Percentiles rank a stretch among this genome's conserved stretches.
Evolutionary conservation across 2,113 vertebrate species (phyloP).

Genomic region (Hydropotes inermis): DNA sequence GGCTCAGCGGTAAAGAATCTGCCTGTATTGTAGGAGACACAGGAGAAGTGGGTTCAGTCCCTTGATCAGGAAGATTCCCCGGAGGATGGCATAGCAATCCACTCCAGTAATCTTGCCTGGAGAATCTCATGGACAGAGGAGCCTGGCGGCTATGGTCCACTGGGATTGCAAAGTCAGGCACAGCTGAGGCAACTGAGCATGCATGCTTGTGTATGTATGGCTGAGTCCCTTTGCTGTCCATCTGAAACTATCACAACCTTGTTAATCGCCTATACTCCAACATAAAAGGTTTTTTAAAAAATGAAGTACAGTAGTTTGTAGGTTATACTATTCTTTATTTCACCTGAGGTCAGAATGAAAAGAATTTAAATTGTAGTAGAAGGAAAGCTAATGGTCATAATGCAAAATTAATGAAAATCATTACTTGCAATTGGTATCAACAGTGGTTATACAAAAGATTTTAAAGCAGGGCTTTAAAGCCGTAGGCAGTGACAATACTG

Average conservation of each 20-base stretch:
- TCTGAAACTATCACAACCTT: background rate
- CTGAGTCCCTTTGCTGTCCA: background rate
- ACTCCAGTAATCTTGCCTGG: background rate
- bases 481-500: background rate
- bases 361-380: background rate
- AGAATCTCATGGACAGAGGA: background rate
- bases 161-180: background rate
- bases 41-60: background rate
- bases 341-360: background rate
- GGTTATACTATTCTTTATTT: background rate
- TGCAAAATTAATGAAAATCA: constrained; percentile 12
- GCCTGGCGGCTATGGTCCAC: background rate
- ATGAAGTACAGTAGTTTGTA: background rate
- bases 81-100: background rate
- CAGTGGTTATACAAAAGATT: background rate
- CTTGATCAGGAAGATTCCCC: background rate
- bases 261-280: background rate
- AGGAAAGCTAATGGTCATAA: background rate
- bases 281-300: background rate
- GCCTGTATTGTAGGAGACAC: background rate
- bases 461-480: background rate
- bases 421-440: background rate
- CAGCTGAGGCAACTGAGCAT: background rate
- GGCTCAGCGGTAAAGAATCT: background rate
- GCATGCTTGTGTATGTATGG: background rate